Evolutionary conservation across 2,113 vertebrate genomes (phyloP), one percentile per base, ranked within the genome.

Genomic region (Blennius ocellaris): DNA sequence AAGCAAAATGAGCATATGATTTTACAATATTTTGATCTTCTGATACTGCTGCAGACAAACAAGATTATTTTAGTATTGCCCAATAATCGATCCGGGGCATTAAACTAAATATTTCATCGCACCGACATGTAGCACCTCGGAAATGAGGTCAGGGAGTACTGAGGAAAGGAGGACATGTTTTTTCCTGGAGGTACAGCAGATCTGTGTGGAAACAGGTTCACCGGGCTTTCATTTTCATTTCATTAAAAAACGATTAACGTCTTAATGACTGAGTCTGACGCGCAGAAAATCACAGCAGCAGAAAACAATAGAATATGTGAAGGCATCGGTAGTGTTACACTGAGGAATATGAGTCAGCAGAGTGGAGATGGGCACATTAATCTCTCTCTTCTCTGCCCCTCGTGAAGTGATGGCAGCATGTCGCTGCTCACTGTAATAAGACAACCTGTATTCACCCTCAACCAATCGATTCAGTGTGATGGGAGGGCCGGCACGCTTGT

Each of bases 121-220:
- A 30, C 51, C 49, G 41, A 0, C 1, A 55, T 51, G 67, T 57
- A 49, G 63, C 70, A 74, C 72, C 59, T 67, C 72, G 48, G 66
- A 87, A 90, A 85, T 40, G 37, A 65, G 88, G 82, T 56, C 89
- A 89, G 52, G 69, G 65, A 59, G 75, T 30, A 58, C 69, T 21
- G 70, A 51, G 47, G 64, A 89, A 90, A 89, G 54, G 73, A 90
- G 87, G 88, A 49, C 87, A 73, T 63, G 54, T 47, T 39, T 49
- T 49, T 64, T 63, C 47, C 55, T 49, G 44, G 73, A 57, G 71
- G 56, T 68, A 30, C 59, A 51, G 41, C 66, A 53, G 45, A 81
- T 69, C 74, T 7, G 41, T 43, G 56, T 51, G 56, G 36, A 72
- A 79, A 71, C 15, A 58, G 67, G 40, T 74, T 65, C 54, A 52